A percentile compares a stretch with the other conserved stretches of the same genome.
Conservation (phyloP, 2,888 invertebrate genomes). For the Urechis unicinctus region DNA sequence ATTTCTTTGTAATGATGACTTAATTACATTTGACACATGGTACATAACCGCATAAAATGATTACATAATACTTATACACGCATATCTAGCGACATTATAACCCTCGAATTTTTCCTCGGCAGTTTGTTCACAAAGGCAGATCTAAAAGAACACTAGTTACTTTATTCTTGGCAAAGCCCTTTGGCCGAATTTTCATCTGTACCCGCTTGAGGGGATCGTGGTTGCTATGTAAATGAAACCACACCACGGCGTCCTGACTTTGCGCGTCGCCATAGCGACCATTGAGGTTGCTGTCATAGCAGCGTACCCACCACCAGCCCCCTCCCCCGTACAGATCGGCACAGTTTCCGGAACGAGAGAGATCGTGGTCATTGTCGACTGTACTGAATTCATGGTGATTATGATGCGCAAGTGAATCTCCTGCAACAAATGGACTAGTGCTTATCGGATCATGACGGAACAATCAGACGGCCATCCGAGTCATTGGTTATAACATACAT, state of each 20-base stretch:
- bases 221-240: conserved; percentile 11
- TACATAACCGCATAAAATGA: no score
- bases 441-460: neutral
- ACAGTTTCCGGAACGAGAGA: conserved; percentile 71
- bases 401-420: conserved; percentile 33
- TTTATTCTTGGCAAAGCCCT: neutral
- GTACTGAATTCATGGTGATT: conserved; percentile 40
- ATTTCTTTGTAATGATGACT: no score
- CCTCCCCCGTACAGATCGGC: conserved; percentile 80
- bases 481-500: neutral
- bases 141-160: no score
- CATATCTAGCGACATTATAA: no score
- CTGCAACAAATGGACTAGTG: conserved; percentile 15
- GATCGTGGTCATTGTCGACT: conserved; percentile 57
- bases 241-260: conserved; percentile 9
- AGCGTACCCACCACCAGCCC: conserved; percentile 95
- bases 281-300: conserved; percentile 88
- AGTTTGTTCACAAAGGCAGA: no score
- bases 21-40: no score
- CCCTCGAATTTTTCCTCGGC: no score
- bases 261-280: conserved; percentile 54
- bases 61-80: no score
- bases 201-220: conserved; percentile 5
- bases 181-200: conserved; percentile 19
- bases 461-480: neutral